Evolutionary conservation across 2,797 vertebrate genomes (phyloP), one percentile per base, ranked within the genome.

Genomic region (Hyperoplus immaculatus): DNA sequence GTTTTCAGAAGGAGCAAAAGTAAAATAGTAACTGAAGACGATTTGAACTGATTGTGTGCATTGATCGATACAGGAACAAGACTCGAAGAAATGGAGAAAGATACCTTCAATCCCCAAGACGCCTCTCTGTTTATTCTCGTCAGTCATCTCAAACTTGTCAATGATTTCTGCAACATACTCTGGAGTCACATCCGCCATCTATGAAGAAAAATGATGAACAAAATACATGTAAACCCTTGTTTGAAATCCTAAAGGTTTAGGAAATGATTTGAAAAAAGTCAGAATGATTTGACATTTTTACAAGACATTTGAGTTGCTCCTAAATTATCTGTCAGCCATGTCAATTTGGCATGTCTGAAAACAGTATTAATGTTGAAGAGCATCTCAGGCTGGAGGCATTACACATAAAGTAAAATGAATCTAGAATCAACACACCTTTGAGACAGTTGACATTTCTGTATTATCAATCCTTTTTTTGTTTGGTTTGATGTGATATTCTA

Each of bases 61-160:
- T 55, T 39, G 46, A 55, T 18, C 38, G 45, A 65, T 29, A 29
- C 29, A 29, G 29, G 29, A 29, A 29, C 29, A 29, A 29, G 29
- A 29, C 29, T 29, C 29, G 0, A 54, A 53, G 39, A 8, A 42
- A n/a, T 5, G 8, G 1, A 39, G 38, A 69, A 56, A 57, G 36
- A 95, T 95, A 99, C 98, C 98, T 95, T 99, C 98, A 80, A 99
- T 97, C 63, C 98, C 97, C 89, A 99, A 93, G 75, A 98, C 81
- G 6, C 96, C 95, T 75, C 94, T 96, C 65, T 93, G 93, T 92
- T 98, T 99, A 91, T 98, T 97, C 92, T 99, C 97, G 68, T 97
- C 96, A 0, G 96, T 97, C 70, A 96, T 89, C 88, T 99, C 98
- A 90, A 99, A 99, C 89, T 98, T 99, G 87, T 96, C 94, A 85